These are phyloP conservation scores for Blastomussa wellsi DNA, from an alignment of 92 coral and sea anemone species.

Conservation along the genomic window DNA sequence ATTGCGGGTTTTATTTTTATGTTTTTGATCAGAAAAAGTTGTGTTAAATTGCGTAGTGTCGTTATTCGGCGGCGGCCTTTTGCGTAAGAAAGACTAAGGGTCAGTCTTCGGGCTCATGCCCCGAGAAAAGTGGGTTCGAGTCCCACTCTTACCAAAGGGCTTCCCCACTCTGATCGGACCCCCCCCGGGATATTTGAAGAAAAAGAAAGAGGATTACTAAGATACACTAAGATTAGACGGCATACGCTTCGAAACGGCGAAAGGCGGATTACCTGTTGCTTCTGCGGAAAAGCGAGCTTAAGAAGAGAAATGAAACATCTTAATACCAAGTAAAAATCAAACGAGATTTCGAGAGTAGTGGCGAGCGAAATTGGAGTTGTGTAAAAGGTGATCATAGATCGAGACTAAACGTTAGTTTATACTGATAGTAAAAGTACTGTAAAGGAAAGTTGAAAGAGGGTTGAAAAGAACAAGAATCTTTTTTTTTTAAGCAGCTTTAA, in stretches of 20 bases:
- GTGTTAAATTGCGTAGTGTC: too few relatives aligned
- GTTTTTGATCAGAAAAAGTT: too few relatives aligned
- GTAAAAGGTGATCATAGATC: constrained; percentile 79
- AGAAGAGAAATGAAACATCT: constrained; percentile 75
- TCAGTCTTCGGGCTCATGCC: constrained; percentile 88
- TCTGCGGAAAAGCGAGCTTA: constrained; percentile 75
- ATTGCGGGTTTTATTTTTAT: too few relatives aligned
- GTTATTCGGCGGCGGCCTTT: background rate
- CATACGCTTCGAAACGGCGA: constrained; percentile 64
- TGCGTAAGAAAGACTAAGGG: constrained; percentile 79
- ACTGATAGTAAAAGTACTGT: constrained; percentile 86
- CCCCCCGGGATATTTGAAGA: background rate
- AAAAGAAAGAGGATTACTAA: constrained; percentile 76
- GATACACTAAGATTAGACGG: constrained; percentile 74
- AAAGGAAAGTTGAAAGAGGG: constrained; percentile 88
- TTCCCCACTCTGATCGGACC: too few relatives aligned
- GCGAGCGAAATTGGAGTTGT: constrained; percentile 84
- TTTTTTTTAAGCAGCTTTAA: constrained; percentile 80
- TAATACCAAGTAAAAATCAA: constrained; percentile 81
- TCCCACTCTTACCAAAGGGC: constrained; percentile 76
- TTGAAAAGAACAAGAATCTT: constrained; percentile 81
- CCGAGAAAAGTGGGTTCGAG: constrained; percentile 89
- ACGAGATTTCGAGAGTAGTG: constrained; percentile 88
- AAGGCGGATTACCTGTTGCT: constrained; percentile 62
- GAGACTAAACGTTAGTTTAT: constrained; percentile 79